Conservation (phyloP, 2,888 invertebrate species). For the Therioaphis trifolii region DNA sequence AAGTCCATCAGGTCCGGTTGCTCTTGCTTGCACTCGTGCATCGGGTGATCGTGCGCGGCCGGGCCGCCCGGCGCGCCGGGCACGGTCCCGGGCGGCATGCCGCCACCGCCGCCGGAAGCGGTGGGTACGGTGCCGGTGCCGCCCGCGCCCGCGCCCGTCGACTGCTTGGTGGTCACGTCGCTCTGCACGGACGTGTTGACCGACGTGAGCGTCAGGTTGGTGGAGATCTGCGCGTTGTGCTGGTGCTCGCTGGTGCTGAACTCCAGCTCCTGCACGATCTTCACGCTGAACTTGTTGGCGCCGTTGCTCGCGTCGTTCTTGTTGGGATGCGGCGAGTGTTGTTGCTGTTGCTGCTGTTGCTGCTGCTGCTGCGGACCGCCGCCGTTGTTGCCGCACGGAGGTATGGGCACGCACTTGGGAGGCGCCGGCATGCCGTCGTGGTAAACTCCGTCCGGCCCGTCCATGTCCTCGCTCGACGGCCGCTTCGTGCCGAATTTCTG, state of each 20-base stretch:
- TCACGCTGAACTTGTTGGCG: constrained; percentile 87
- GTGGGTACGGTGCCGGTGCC: constrained; percentile 68
- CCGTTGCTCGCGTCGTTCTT: constrained; percentile 70
- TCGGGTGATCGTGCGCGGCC: constrained; percentile 68
- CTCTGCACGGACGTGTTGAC: constrained; percentile 77
- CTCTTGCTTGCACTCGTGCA: constrained; percentile 77
- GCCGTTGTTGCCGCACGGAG: constrained; percentile 14
- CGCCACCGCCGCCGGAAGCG: not conserved
- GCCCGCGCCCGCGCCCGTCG: constrained; percentile 67
- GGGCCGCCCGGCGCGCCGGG: constrained; percentile 69
- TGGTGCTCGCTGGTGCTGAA: constrained; percentile 82
- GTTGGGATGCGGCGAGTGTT: constrained; percentile 65
- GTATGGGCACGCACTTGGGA: constrained; percentile 54
- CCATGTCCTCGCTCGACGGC: constrained; percentile 60
- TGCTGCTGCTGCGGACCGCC: constrained; percentile 68
- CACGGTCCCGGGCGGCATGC: constrained; percentile 67
- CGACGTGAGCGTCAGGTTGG: constrained; percentile 91
- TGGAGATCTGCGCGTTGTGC: constrained; percentile 88
- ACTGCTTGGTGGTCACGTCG: constrained; percentile 69
- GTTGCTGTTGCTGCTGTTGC: constrained; percentile 67
- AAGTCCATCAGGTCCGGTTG: constrained; percentile 73
- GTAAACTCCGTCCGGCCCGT: constrained; percentile 45
- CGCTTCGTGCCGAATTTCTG: constrained; percentile 55
- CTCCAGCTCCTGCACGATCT: constrained; percentile 91
- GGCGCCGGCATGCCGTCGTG: constrained; percentile 57